Conservation (phyloP, 1,140 invertebrate species). For the Orchesella cincta region DNA sequence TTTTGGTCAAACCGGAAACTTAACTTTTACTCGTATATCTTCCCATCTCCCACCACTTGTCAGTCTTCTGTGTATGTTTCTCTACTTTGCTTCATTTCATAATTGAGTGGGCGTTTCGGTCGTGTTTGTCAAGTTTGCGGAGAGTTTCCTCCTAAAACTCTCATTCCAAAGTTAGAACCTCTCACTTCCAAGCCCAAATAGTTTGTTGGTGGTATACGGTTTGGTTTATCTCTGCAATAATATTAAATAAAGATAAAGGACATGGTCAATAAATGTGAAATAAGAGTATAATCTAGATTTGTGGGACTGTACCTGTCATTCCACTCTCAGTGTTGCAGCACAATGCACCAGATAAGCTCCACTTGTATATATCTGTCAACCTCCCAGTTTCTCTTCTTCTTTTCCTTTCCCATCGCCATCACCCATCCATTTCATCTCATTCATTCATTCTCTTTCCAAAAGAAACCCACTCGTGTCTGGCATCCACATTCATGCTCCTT, state of each 20-base stretch:
- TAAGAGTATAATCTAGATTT: conserved; percentile 27
- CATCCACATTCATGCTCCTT: too few species aligned
- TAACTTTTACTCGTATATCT: too few species aligned
- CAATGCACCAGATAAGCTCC: conserved; percentile 3
- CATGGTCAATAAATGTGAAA: conserved; percentile 30
- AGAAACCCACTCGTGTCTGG: neutral
- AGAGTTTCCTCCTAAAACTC: too few species aligned
- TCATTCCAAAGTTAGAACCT: too few species aligned
- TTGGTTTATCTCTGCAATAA: too few species aligned
- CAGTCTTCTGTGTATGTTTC: too few species aligned
- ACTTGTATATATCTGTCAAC: neutral
- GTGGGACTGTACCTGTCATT: conserved; percentile 25
- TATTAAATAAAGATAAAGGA: conserved; percentile 29
- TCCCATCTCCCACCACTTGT: too few species aligned
- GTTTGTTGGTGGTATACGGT: too few species aligned
- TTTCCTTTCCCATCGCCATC: conserved; percentile 2
- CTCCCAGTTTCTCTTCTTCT: neutral
- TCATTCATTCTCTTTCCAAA: conserved; percentile 7
- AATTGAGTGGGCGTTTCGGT: neutral
- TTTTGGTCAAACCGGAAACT: neutral
- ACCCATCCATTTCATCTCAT: conserved; percentile 18
- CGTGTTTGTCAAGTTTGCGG: neutral
- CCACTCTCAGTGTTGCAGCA: neutral
- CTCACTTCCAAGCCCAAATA: too few species aligned
- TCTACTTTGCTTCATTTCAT: neutral